Evolutionary conservation across 1,140 invertebrate genomes (phyloP), one percentile per base, ranked within the genome.

Genomic region (Ooceraea biroi): DNA sequence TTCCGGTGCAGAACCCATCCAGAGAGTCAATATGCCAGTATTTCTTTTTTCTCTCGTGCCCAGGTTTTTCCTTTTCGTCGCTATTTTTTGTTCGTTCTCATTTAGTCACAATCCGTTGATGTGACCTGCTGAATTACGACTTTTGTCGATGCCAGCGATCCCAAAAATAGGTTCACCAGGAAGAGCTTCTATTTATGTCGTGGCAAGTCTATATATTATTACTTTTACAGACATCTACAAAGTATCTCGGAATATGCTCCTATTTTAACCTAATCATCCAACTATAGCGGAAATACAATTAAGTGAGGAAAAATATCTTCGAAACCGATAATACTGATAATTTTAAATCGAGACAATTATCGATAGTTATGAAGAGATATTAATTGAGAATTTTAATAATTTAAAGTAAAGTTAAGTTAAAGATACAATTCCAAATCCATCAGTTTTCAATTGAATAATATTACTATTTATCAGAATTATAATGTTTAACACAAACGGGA

Each of bases 161-260:
- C 48, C 68, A 55, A 80, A 87, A 87, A 88, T 88, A 88, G 57
- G 4, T 73, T 5, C 14, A 25, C 50, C 69, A 58, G 66, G 55
- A 69, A 74, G 63, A 44, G 46, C 30, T 8, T 86, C 82, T 88
- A 86, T 88, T 88, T 74, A 22, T 27, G 82, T 69, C 48, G 52
- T 10, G 50, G 30, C 46, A 77, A 57, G 65, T 85, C 85, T 17
- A 19, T 25, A 48, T n/a, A 61, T 71, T 83, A 63, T 82, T 69
- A 63, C 65, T 48, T 68, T 66, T 69, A 76, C 57, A 71, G 14
- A 17, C 14, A 19, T 65, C 27, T 65, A 55, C 22, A 69, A 30
- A 55, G 63, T 68, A 27, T 68, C 17, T n/a, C 14, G 11, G 8
- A 68, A 68, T 19, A 52, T n/a, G n/a, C 36, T 44, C 5, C 1